Conservation (phyloP, 2,797 vertebrate genomes). For the Takifugu ocellatus region DNA sequence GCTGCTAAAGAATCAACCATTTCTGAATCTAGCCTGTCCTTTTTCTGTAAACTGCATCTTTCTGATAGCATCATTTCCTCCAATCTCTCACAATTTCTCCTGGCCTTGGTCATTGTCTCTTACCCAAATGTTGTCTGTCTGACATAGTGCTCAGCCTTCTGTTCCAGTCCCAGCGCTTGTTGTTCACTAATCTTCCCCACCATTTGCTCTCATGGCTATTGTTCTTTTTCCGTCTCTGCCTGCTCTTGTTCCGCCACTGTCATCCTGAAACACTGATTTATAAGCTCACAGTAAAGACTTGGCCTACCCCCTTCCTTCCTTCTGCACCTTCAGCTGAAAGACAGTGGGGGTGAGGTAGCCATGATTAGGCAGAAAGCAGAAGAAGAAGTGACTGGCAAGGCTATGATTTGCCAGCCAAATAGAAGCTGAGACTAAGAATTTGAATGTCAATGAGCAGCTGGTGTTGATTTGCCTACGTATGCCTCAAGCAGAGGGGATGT, state of each 20-base stretch:
- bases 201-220: conserved; percentile 41
- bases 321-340: conserved; percentile 14
- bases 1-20: no score
- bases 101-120: conserved; percentile 4
- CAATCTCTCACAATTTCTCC: conserved; percentile 3
- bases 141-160: conserved; percentile 40
- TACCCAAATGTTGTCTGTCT: conserved; percentile 7
- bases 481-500: conserved; percentile 30
- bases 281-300: conserved; percentile 33
- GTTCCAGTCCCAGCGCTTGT: conserved; percentile 44
- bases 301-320: conserved; percentile 4
- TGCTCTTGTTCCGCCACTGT: conserved; percentile 23
- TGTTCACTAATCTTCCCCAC: conserved; percentile 40
- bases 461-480: conserved; percentile 39
- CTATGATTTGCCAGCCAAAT: conserved; percentile 54
- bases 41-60: conserved; percentile 1
- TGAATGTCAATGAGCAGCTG: conserved; percentile 45
- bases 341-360: conserved; percentile 4
- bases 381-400: conserved; percentile 1
- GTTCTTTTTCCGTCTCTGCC: conserved; percentile 33
- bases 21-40: background rate
- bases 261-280: conserved; percentile 52
- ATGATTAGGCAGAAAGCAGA: conserved; percentile 6
- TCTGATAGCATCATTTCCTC: conserved; percentile 5
- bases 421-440: conserved; percentile 41